Base-by-base conservation (phyloP, 2,888 invertebrate species). In the Phytoseiulus persimilis region DNA sequence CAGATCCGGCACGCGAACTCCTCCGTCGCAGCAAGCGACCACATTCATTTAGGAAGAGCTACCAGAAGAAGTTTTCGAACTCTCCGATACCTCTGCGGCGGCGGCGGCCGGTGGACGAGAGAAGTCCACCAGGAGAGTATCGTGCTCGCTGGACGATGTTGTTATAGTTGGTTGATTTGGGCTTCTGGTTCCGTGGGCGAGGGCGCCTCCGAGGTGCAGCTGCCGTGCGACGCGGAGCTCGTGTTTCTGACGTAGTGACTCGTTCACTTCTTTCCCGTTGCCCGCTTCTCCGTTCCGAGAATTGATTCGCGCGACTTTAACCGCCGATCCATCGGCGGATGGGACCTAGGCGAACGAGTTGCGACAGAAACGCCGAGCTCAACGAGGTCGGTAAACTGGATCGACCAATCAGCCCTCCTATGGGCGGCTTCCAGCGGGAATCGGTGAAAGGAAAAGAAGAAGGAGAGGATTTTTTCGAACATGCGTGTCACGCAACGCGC, bases 21-120 rank as follows among this genome's bases (percentile, higher is more conserved):
- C 65, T 28, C 28, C 11, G 18, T 3, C 5, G 65, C 65, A 65
- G 5, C 65, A 65, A 65, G 65, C 65, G 23, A 65, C 65, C 65
- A 65, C 65, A 65, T 65, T 65, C 65, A 65, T 65, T 65, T 65
- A 65, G 18, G 65, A 65, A 23, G 65, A 65, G 65, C 28, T 14
- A 65, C 65, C 65, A 65, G 65, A 65, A 65, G 65, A 65, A 65
- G 65, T 65, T 65, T 65, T 65, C 65, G 65, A 65, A 65, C 65
- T 65, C 65, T 65, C 28, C 65, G 65, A 65, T 65, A 28, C 18
- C 65, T 65, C 65, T 3, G 5, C 23, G 18, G 28, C 65, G 65
- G 18, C 28, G 65, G 28, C 65, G 65, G 18, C 65, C 65, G 65
- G 9, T 65, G 5, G 28, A 65, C 65, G 65, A 65, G 65, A 65